phyloP scores from a whole-genome alignment of 53 echinoderm and acorn worm species.

The Temnopleurus reevesii region DNA sequence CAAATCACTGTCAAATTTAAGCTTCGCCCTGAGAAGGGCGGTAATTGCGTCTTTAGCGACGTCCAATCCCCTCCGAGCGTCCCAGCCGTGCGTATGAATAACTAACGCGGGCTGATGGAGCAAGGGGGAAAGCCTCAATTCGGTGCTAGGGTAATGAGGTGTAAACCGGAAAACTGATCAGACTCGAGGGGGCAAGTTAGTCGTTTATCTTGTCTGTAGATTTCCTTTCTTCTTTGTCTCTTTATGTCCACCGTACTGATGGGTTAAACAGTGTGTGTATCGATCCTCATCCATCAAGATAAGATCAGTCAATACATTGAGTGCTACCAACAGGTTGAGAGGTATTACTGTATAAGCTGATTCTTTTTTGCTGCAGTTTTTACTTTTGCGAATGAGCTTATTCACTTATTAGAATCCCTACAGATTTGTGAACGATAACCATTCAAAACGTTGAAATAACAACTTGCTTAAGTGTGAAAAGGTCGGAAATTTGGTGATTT shows the following conservation, averaged over 20 bases:
- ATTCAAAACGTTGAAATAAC: too few relatives aligned
- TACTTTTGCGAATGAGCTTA: too few relatives aligned
- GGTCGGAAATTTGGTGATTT: too few relatives aligned
- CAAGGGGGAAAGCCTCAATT: background rate
- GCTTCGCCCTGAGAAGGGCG: background rate
- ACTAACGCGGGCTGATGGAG: background rate
- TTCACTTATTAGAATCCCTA: too few relatives aligned
- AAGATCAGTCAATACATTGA: background rate
- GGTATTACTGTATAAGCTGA: too few relatives aligned
- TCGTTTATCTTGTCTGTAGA: background rate
- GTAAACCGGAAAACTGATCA: conserved; percentile 24
- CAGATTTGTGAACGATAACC: too few relatives aligned
- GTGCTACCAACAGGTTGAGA: background rate
- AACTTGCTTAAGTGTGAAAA: too few relatives aligned
- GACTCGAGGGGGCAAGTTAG: background rate
- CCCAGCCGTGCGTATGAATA: conserved; percentile 5
- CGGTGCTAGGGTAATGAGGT: background rate
- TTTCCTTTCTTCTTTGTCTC: background rate
- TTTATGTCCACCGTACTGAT: background rate
- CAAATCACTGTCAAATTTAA: background rate
- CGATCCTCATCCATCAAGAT: background rate
- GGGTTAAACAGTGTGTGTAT: background rate
- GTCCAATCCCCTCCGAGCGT: background rate
- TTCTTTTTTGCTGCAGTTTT: too few relatives aligned
- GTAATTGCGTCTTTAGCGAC: background rate